Conservation (phyloP, 2,797 vertebrate genomes). For the Protosalanx chinensis region DNA sequence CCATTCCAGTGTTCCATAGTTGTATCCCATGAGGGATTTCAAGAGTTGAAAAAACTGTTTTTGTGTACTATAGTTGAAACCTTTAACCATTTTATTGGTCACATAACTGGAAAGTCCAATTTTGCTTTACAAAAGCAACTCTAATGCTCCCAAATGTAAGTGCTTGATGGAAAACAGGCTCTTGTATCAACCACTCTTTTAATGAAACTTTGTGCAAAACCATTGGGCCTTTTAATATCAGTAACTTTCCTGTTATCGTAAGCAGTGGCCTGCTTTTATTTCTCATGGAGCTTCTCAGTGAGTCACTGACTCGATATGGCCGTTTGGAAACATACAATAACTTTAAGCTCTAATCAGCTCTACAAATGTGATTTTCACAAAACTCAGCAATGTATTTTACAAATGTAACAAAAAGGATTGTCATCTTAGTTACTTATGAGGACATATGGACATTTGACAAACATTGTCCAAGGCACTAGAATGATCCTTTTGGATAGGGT, state of each 20-base stretch:
- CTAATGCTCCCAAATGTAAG: no score
- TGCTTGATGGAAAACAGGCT: not conserved
- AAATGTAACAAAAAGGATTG: conserved; percentile 67
- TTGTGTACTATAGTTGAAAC: no score
- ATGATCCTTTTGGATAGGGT: conserved; percentile 1
- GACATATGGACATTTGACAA: conserved; percentile 51
- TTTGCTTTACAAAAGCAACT: no score
- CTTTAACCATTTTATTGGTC: no score
- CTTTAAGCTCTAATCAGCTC: conserved; percentile 21
- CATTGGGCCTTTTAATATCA: not conserved
- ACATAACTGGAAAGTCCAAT: no score
- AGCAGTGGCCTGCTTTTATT: not conserved
- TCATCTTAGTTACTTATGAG: conserved; percentile 55
- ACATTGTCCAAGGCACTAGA: conserved; percentile 57
- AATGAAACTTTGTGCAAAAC: not conserved
- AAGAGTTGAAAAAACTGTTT: no score
- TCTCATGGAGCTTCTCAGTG: not conserved
- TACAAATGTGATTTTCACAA: conserved; percentile 31
- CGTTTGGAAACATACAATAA: conserved; percentile 31
- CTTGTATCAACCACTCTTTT: not conserved
- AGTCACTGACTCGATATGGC: not conserved
- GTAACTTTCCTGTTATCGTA: not conserved
- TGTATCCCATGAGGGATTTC: no score
- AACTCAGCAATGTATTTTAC: conserved; percentile 42
- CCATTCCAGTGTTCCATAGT: not conserved